Evolutionary conservation across 2,113 vertebrate genomes (phyloP).

Genomic region (Ammodramus savannarum): DNA sequence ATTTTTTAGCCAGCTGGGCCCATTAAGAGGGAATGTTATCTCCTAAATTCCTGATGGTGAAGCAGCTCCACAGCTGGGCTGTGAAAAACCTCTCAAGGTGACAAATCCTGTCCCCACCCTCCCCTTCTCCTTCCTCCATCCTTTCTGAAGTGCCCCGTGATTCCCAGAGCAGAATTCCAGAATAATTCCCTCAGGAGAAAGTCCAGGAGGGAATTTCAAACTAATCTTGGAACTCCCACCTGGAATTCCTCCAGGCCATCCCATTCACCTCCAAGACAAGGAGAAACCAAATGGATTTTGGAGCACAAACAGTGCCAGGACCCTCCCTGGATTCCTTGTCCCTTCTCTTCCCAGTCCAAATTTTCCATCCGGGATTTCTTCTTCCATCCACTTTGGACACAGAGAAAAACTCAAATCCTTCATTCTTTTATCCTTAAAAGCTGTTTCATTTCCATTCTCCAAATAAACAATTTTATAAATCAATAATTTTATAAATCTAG

Average conservation of each 20-base stretch:
- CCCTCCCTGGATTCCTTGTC: background rate
- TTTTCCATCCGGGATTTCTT: background rate
- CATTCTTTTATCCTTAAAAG: background rate
- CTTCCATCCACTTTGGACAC: background rate
- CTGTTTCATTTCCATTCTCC: background rate
- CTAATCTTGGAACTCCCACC: fast-evolving
- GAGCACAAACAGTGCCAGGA: fast-evolving
- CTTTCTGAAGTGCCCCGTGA: background rate
- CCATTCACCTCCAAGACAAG: no score
- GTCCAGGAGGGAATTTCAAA: background rate
- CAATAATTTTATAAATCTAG: background rate
- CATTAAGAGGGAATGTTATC: fast-evolving
- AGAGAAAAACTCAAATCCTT: background rate
- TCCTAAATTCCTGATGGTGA: background rate
- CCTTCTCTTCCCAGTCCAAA: background rate
- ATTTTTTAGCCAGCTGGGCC: background rate
- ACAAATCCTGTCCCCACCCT: background rate
- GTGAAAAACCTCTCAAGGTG: background rate
- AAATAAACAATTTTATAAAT: background rate
- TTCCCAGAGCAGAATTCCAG: background rate
- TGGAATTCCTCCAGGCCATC: background rate
- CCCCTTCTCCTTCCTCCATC: background rate
- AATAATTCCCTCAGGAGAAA: background rate
- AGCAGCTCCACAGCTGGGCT: background rate
- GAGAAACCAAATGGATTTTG: background rate